phyloP scores from a whole-genome alignment of 30 jellyfish, hydroid and myxozoan genomes.

The Pseudorhiza aurosa region DNA sequence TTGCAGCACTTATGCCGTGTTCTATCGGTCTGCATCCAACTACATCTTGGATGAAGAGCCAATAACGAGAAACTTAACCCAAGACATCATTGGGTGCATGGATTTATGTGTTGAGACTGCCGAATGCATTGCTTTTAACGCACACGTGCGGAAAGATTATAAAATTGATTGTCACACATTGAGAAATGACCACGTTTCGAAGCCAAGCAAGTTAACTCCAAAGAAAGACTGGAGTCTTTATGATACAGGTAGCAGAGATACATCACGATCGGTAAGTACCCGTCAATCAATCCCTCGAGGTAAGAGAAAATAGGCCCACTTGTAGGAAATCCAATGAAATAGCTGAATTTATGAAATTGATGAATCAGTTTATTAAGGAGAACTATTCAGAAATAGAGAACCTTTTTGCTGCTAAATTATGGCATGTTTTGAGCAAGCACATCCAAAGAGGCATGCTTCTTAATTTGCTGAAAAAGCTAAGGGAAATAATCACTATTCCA shows the following conservation, averaged over 20 bases:
- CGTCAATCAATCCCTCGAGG: no score
- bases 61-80: neutral
- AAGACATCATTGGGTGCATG: neutral
- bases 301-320: no score
- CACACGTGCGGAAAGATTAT: neutral
- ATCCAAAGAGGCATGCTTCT: no score
- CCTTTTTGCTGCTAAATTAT: no score
- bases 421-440: no score
- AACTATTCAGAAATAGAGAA: no score
- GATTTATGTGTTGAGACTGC: slow-evolving; percentile 30
- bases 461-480: no score
- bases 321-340: no score
- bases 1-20: slow-evolving; percentile 30
- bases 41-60: slow-evolving; percentile 38
- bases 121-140: slow-evolving; percentile 27
- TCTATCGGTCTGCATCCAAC: slow-evolving; percentile 30
- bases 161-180: slow-evolving; percentile 33
- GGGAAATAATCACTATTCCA: no score
- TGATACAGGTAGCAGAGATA: slow-evolving; percentile 30
- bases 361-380: no score
- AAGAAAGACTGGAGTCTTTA: slow-evolving; percentile 40
- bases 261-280: slow-evolving; percentile 27
- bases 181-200: slow-evolving; percentile 37
- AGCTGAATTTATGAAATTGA: no score
- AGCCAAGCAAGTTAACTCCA: slow-evolving; percentile 7